These are phyloP conservation scores for Acanthaster planci DNA, from an alignment of 35 echinoderm and acorn worm species.

Conservation along the genomic window DNA sequence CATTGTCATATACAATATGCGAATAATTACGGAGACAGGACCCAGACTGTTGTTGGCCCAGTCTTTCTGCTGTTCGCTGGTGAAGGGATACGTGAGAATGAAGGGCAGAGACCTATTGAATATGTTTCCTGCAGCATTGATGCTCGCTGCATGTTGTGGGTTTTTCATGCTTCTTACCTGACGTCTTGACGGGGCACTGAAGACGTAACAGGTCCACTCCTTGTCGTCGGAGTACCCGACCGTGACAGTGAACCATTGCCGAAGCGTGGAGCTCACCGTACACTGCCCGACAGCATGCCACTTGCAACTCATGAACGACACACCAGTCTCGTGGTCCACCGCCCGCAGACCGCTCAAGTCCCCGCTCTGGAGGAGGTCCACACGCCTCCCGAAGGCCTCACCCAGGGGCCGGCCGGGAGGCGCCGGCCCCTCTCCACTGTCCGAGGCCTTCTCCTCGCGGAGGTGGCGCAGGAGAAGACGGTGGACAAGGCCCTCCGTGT, in stretches of 20 bases:
- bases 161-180: neutral
- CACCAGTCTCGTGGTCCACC: conserved; percentile 9
- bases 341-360: conserved; percentile 15
- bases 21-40: too few relatives aligned
- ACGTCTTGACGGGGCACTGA: conserved; percentile 13
- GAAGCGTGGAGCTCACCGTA: neutral
- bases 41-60: too few relatives aligned
- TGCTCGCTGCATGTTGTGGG: too few relatives aligned
- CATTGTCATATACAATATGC: too few relatives aligned
- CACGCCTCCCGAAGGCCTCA: conserved; percentile 3
- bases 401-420: neutral
- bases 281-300: conserved; percentile 11
- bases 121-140: too few relatives aligned
- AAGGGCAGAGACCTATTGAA: too few relatives aligned
- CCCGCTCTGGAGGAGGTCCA: conserved; percentile 22
- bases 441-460: neutral
- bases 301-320: neutral
- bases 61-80: too few relatives aligned
- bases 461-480: conserved; percentile 4
- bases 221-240: conserved; percentile 5
- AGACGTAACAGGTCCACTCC: conserved; percentile 19
- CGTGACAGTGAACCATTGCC: conserved; percentile 16
- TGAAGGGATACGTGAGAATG: too few relatives aligned
- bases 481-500: neutral
- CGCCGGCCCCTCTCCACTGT: neutral